A percentile compares a stretch with the other conserved stretches of the same genome.
Conservation (phyloP, 2,113 vertebrate species). For the Grammomys surdaster region DNA sequence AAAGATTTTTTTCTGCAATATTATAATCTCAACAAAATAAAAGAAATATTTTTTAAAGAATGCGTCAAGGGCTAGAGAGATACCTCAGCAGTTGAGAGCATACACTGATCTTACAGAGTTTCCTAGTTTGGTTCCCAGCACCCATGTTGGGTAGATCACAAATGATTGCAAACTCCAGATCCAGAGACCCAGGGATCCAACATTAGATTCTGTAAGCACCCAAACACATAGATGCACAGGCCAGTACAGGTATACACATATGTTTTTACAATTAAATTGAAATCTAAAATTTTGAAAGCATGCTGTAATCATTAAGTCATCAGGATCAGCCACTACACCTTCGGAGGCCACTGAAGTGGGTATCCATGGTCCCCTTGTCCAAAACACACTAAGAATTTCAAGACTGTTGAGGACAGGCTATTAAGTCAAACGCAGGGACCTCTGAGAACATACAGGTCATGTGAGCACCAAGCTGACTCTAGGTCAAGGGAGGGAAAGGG, state of each 20-base stretch:
- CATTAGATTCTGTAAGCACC: background rate
- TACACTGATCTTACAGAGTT: background rate
- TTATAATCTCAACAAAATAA: background rate
- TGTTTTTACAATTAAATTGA: background rate
- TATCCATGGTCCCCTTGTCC: background rate
- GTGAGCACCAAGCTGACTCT: no score
- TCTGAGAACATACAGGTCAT: background rate
- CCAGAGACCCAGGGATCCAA: background rate
- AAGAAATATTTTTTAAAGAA: background rate
- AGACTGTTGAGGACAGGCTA: background rate
- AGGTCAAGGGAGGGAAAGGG: background rate
- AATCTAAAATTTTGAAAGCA: background rate
- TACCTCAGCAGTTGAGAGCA: no score
- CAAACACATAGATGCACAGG: no score
- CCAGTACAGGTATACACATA: background rate
- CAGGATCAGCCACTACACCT: background rate
- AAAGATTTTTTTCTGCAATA: background rate
- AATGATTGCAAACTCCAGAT: no score
- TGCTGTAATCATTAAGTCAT: background rate
- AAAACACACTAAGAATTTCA: slow-evolving; percentile 29
- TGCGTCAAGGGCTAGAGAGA: background rate
- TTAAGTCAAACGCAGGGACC: background rate
- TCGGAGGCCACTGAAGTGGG: background rate
- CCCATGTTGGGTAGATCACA: background rate
- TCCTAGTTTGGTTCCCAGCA: background rate